Conservation (phyloP, 2,888 invertebrate genomes). For the Eurois occulta region DNA sequence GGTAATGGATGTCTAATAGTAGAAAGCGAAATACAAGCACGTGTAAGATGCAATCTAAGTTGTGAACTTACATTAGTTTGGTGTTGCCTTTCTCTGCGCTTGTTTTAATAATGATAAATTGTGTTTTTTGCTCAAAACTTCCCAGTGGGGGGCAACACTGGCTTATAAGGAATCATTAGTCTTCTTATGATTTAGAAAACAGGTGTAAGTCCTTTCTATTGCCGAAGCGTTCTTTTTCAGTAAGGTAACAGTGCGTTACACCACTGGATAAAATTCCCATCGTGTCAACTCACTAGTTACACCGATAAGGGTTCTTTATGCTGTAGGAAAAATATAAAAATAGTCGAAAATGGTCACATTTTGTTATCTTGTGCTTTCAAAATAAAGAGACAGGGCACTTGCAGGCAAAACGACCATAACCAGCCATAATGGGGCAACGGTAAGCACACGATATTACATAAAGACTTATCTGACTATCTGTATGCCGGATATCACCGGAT, state of each 20-base stretch:
- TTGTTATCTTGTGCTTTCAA: neutral
- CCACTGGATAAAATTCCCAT: neutral
- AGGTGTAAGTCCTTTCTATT: neutral
- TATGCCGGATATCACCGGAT: neutral
- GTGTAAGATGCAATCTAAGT: slow-evolving; percentile 72
- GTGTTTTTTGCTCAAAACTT: slow-evolving; percentile 23
- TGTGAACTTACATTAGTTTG: slow-evolving; percentile 65
- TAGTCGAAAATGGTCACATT: neutral
- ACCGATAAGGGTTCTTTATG: neutral
- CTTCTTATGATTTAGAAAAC: neutral
- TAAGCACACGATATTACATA: slow-evolving; percentile 34
- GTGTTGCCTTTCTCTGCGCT: slow-evolving; percentile 73
- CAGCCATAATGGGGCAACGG: neutral
- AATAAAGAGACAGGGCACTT: neutral
- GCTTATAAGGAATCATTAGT: slow-evolving; percentile 6
- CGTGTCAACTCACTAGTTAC: neutral
- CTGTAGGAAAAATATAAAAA: neutral
- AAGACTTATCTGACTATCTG: slow-evolving; percentile 11
- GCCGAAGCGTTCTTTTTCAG: neutral
- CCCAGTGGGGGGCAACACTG: slow-evolving; percentile 6
- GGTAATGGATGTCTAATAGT: slow-evolving; percentile 60
- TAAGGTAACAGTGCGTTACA: neutral
- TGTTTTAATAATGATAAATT: slow-evolving; percentile 59
- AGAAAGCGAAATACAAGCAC: slow-evolving; percentile 76
- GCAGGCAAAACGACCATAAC: neutral